Conservation (phyloP, 2,888 invertebrate species). For the Cremastinae sp. region DNA sequence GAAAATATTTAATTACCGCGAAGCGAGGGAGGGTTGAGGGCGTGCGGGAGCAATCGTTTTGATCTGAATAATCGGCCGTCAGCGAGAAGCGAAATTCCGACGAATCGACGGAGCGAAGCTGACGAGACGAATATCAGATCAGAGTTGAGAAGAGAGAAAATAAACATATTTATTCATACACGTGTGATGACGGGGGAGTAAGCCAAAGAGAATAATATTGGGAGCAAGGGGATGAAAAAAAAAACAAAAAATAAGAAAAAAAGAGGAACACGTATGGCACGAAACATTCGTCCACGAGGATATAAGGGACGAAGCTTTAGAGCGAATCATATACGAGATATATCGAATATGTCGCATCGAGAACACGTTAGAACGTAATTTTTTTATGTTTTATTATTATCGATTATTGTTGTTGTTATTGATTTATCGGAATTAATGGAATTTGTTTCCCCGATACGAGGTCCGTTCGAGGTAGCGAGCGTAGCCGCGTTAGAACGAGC, state of each 20-base stretch:
- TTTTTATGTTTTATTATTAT: constrained; percentile 19
- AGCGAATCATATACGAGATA: constrained; percentile 17
- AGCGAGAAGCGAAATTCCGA: constrained; percentile 24
- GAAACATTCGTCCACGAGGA: constrained; percentile 20
- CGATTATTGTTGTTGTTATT: background rate
- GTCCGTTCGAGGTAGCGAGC: constrained; percentile 34
- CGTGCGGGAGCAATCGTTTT: constrained; percentile 45
- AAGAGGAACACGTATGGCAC: constrained; percentile 13
- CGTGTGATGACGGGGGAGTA: constrained; percentile 18
- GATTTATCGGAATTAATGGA: constrained; percentile 12
- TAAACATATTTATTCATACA: constrained; percentile 38
- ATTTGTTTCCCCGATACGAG: too few species aligned
- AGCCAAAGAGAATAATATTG: constrained; percentile 12
- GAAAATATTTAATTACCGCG: constrained; percentile 11
- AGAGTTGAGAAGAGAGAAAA: background rate
- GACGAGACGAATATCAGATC: constrained; percentile 4
- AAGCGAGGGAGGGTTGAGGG: background rate
- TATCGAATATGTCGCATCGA: constrained; percentile 45
- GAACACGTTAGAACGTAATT: constrained; percentile 35
- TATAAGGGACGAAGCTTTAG: constrained; percentile 25
- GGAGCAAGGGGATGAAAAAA: constrained; percentile 20
- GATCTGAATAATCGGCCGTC: constrained; percentile 31
- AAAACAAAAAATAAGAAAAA: constrained; percentile 1
- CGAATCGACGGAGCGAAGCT: constrained; percentile 7
- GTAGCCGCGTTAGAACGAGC: constrained; percentile 54